Conservation (phyloP, 35 echinoderm and acorn worm species). For the Heliocidaris tuberculata region DNA sequence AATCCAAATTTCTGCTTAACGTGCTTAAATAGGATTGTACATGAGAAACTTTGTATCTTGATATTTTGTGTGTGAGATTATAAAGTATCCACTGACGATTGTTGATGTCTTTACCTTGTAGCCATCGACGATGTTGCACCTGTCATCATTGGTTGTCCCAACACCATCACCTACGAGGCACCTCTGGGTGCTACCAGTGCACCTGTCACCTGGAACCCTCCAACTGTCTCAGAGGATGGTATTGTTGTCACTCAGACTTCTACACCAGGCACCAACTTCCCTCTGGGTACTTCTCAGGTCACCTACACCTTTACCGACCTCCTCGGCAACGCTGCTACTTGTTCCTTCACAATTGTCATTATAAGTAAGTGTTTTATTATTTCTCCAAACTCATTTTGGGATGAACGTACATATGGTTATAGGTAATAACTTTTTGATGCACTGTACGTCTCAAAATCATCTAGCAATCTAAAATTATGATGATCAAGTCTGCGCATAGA, state of each 20-base stretch:
- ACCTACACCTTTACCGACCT: constrained; percentile 61
- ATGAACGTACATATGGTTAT: too few relatives aligned
- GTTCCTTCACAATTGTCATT: constrained; percentile 52
- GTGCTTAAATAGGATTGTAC: too few relatives aligned
- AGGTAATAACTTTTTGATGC: too few relatives aligned
- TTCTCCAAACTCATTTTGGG: too few relatives aligned
- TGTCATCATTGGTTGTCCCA: constrained; percentile 27
- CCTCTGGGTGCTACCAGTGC: constrained; percentile 33
- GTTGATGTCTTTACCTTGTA: neutral
- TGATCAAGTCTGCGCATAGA: too few relatives aligned
- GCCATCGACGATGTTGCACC: constrained; percentile 32
- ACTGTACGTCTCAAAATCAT: too few relatives aligned
- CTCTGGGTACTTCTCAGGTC: constrained; percentile 50
- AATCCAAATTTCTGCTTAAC: too few relatives aligned
- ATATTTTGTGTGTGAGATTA: neutral
- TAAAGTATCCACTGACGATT: neutral
- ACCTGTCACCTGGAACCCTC: constrained; percentile 55
- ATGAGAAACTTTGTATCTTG: neutral
- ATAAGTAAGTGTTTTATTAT: neutral
- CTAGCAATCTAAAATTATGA: too few relatives aligned
- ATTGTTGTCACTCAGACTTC: constrained; percentile 29
- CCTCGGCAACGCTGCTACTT: constrained; percentile 22
- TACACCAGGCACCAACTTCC: constrained; percentile 45
- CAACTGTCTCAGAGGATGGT: constrained; percentile 57
- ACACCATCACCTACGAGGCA: constrained; percentile 41